Evolutionary conservation across 2,797 vertebrate species (phyloP).

Genomic region (Coracias cyanogaster): DNA sequence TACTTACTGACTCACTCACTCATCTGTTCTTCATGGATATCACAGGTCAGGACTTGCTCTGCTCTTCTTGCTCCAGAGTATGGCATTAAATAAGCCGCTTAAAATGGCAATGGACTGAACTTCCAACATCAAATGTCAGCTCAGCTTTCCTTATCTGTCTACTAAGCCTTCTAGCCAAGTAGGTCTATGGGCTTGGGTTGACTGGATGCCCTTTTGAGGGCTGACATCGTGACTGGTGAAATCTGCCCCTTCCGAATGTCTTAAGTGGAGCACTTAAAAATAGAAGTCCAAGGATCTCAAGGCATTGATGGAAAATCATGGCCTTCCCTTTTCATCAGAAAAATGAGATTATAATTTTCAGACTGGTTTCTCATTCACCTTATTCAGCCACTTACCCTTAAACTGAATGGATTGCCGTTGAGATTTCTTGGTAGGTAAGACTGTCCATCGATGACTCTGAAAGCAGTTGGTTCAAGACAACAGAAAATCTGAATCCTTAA

Average conservation of each 20-base stretch:
- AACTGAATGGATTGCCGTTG: neutral
- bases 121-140: neutral
- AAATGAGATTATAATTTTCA: neutral
- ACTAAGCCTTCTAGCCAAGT: neutral
- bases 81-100: neutral
- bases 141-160: neutral
- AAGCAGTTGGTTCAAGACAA: neutral
- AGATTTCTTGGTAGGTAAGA: neutral
- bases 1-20: neutral
- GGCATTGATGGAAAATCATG: neutral
- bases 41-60: neutral
- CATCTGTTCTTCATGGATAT: neutral
- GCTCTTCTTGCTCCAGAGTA: neutral
- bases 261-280: neutral
- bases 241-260: neutral
- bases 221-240: neutral
- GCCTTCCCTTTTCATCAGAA: neutral
- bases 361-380: slow-evolving; percentile 4
- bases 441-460: neutral
- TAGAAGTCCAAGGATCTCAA: neutral
- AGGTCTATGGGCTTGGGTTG: neutral
- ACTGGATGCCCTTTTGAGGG: neutral
- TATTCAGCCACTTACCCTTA: neutral
- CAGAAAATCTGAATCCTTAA: neutral
- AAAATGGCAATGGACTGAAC: neutral